Base-by-base conservation (phyloP, 2,113 vertebrate species). In the Burhinus bistriatus region DNA sequence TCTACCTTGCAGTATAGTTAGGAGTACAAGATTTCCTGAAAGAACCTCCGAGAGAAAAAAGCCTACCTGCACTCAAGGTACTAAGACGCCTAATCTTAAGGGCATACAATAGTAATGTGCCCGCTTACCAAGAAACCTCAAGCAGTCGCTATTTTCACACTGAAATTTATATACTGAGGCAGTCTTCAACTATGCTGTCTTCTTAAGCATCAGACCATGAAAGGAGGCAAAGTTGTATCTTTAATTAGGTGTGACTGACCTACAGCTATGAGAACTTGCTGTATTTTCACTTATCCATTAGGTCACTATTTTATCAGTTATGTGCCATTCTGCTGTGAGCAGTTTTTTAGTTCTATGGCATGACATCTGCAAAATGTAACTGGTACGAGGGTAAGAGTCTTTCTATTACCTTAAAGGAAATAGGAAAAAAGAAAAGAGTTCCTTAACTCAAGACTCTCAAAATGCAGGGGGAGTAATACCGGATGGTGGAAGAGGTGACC, bases 91-190 rank as follows among this genome's bases (percentile, higher is more conserved):
- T 51, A 16, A 54, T 73, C 66, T 30, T 54, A 44, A 47, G 10
- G 8, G 29, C 57, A 27, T 7, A 20, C 5, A 64, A 23, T 0
- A 69, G 26, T 36, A 52, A 15, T 0, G 1, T 15, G n/a, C 38
- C 40, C 4, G 1, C 38, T 23, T 25, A n/a, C 10, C 30, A 68
- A 44, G 40, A 51, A 66, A 62, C 5, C 9, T 78, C 47, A 55
- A 38, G 27, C 2, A 1, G 23, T 32, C 27, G 14, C 9, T 58
- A 1, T 13, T 47, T 78, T 42, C 62, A 47, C 26, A 34, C 7
- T 49, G 34, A 26, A 76, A 59, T 71, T n/a, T n/a, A 38, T 55
- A 14, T 15, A 29, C 2, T 27, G 32, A 91, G 73, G 55, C 27
- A 86, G 27, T 15, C 22, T 70, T 38, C 34, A 71, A 16, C 13